Base-by-base conservation (phyloP, 92 coral and sea anemone species). In the Palythoa caribaeorum region DNA sequence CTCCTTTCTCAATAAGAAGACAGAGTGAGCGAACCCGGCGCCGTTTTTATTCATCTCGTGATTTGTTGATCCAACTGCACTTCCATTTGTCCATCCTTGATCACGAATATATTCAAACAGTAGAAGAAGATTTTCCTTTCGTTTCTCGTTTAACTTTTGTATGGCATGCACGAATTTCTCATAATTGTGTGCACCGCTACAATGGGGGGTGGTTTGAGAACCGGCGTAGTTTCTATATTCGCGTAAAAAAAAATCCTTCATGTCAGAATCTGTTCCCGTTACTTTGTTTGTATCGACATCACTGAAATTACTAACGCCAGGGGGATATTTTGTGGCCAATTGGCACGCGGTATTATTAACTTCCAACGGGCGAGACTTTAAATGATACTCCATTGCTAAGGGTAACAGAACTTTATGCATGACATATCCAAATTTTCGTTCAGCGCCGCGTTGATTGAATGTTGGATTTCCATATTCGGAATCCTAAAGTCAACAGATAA, bases 11-110 rank as follows among this genome's bases (percentile, higher is more conserved):
- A 94, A 62, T 19, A 94, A 88, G 14, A 94, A 94, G 35, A 92
- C 73, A 38, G 95, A 70, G 51, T 94, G 94, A 83, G 88, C 87
- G 20, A 92, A 92, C 7, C 97, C 95, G 2, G 95, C 87, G 48
- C 94, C 97, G 36, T 81, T 88, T 12, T 28, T 54, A 73, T 92
- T 90, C 94, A 90, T 80, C 73, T 92, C 94, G 71, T 94, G 94
- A 52, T 83, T 81, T 36, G 89, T 39, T 0, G 95, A 87, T 13
- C 97, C 97, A 0, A 92, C 51, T 8, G 92, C 91, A 68, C 97
- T 94, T 19, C 97, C 95, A 14, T 71, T 87, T 39, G 89, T 88
- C 91, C 92, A 92, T 54, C 95, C 94, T 63, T 94, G 97, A 37
- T 92, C 83, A 50, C 86, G 74, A 12, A 92, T 36, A 37, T 78